Evolutionary conservation across 2,888 invertebrate genomes (phyloP).

Genomic region (Tineola bisselliella): DNA sequence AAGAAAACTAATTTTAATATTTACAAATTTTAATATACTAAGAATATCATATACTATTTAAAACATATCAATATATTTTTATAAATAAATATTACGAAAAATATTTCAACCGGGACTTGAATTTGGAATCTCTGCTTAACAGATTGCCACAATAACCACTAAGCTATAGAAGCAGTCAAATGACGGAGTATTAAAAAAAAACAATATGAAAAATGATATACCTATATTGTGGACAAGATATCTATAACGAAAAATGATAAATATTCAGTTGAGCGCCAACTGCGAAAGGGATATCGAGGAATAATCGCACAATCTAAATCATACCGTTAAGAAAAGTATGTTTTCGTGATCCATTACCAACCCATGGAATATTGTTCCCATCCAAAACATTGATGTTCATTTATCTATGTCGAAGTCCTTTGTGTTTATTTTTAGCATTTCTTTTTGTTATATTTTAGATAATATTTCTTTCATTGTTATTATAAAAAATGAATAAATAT

Average conservation of each 20-base stretch:
- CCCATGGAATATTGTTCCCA: not conserved
- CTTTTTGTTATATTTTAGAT: not conserved
- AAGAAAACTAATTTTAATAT: not conserved
- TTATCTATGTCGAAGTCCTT: not conserved
- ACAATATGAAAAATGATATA: no score
- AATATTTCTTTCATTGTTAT: not conserved
- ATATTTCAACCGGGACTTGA: no score
- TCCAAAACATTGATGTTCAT: not conserved
- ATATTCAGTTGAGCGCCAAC: not conserved
- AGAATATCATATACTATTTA: no score
- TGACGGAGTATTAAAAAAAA: no score
- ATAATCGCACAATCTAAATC: conserved; percentile 2
- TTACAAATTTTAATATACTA: no score
- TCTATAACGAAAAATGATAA: not conserved
- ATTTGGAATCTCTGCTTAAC: no score
- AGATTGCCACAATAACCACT: no score
- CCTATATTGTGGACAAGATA: no score
- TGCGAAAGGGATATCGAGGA: not conserved
- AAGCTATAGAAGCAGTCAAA: no score
- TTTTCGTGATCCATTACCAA: not conserved
- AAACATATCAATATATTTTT: no score
- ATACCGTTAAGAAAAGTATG: conserved; percentile 1
- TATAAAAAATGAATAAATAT: no score
- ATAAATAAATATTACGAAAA: no score
- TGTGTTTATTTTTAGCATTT: not conserved